Conservation (phyloP, 1,140 invertebrate genomes). For the Drosophila lowei region DNA sequence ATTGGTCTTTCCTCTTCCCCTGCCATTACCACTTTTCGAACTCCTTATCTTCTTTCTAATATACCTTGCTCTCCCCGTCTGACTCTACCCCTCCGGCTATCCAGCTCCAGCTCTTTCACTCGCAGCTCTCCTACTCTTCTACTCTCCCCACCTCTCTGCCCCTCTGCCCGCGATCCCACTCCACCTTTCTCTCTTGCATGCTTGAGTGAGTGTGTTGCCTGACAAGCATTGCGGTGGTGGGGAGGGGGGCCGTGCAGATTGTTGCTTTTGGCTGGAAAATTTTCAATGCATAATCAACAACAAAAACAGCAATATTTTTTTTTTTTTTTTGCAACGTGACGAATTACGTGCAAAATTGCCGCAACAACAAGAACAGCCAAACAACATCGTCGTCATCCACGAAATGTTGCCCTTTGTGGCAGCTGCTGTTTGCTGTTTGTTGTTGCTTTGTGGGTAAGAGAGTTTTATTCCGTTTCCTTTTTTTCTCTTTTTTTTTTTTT, state of each 20-base stretch:
- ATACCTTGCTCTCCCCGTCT: no score
- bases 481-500: constrained; percentile 8
- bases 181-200: constrained; percentile 13
- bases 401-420: constrained; percentile 32
- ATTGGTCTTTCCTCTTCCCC: no score
- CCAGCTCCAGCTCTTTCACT: constrained; percentile 2
- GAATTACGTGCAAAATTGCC: constrained; percentile 77
- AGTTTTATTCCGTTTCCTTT: constrained; percentile 10
- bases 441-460: constrained; percentile 9
- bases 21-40: no score
- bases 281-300: constrained; percentile 78
- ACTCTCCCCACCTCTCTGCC: constrained; percentile 1
- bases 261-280: constrained; percentile 57
- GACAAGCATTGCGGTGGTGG: constrained; percentile 22
- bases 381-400: constrained; percentile 9
- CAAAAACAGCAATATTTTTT: constrained; percentile 45
- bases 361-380: constrained; percentile 30
- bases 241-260: constrained; percentile 63
- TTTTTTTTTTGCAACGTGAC: constrained; percentile 60
- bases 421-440: constrained; percentile 28
- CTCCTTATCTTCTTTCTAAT: no score
- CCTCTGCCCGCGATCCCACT: constrained; percentile 1
- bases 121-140: not conserved
- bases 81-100: not conserved
- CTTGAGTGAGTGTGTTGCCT: constrained; percentile 23